Conservation (phyloP, 2,113 vertebrate genomes). For the Lota lota region DNA sequence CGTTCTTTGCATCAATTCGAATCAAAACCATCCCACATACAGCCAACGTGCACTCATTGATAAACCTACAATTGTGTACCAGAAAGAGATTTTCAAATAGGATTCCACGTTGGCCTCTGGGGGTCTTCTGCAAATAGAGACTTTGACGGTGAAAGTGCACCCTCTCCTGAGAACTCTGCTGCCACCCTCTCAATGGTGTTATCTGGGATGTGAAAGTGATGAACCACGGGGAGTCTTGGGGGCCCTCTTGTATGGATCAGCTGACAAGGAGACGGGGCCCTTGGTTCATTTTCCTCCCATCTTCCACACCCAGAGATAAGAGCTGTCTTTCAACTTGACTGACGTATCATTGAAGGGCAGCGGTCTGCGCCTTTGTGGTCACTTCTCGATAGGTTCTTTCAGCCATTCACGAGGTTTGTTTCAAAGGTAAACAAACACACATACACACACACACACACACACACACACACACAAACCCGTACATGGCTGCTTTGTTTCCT, state of each 20-base stretch:
- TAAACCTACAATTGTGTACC: too few relatives aligned
- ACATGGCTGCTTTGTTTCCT: slow-evolving; percentile 29
- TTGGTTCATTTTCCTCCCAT: slow-evolving; percentile 42
- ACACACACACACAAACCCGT: too few relatives aligned
- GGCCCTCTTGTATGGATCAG: slow-evolving; percentile 46
- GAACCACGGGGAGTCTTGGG: slow-evolving; percentile 56
- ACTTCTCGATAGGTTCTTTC: slow-evolving; percentile 32
- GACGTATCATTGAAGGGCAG: slow-evolving; percentile 52
- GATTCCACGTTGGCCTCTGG: too few relatives aligned
- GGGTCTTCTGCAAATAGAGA: too few relatives aligned
- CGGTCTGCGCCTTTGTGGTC: slow-evolving; percentile 40
- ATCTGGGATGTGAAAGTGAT: slow-evolving; percentile 65
- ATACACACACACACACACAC: too few relatives aligned
- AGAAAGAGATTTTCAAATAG: too few relatives aligned
- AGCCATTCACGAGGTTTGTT: slow-evolving; percentile 31
- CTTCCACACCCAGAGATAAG: slow-evolving; percentile 60
- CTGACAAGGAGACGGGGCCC: slow-evolving; percentile 40
- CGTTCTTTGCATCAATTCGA: too few relatives aligned
- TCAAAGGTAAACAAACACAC: slow-evolving; percentile 35
- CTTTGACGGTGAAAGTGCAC: background rate
- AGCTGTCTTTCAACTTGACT: slow-evolving; percentile 65
- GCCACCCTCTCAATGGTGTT: slow-evolving; percentile 50
- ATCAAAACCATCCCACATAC: too few relatives aligned
- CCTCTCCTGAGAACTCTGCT: background rate
- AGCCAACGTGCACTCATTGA: too few relatives aligned